phyloP scores from a whole-genome alignment of 2,888 invertebrate species.

The Sarcophaga rosellei region DNA sequence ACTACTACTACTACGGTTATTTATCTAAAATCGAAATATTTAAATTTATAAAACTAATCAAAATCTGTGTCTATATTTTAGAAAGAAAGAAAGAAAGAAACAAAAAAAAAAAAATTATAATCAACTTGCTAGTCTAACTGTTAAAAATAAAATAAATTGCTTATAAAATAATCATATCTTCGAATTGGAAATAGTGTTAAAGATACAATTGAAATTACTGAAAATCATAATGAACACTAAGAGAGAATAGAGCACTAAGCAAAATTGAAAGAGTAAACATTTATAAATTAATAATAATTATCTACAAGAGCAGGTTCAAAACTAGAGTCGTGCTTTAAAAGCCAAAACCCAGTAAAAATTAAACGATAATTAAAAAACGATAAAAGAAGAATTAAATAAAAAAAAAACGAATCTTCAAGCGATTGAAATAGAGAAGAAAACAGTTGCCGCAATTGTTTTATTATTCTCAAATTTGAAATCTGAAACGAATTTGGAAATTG shows the following conservation, averaged over 20 bases:
- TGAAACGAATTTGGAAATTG: neutral
- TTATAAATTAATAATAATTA: conserved; percentile 1
- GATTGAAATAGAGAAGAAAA: conserved; percentile 2
- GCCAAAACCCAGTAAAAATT: conserved; percentile 10
- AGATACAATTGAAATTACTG: conserved; percentile 59
- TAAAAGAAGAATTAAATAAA: conserved; percentile 20
- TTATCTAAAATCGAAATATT: neutral
- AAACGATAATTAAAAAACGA: conserved; percentile 10
- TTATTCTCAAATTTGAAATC: conserved; percentile 34
- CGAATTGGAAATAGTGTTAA: conserved; percentile 40
- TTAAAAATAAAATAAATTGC: conserved; percentile 44
- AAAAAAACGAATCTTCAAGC: neutral
- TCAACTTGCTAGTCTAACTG: conserved; percentile 60
- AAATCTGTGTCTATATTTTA: conserved; percentile 24
- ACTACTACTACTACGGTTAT: conserved; percentile 15
- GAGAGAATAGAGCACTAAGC: conserved; percentile 54
- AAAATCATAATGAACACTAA: conserved; percentile 46
- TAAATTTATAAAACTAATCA: neutral
- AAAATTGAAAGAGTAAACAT: conserved; percentile 33
- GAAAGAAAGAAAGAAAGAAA: conserved; percentile 26
- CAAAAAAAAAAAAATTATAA: neutral
- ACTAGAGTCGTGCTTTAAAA: conserved; percentile 67
- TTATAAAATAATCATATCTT: neutral
- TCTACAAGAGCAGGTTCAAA: conserved; percentile 64
- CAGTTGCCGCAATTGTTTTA: conserved; percentile 51